A percentile compares a stretch with the other conserved stretches of the same genome.
phyloP scores from a whole-genome alignment of 2,888 invertebrate genomes.

The Lithophane leautieri region DNA sequence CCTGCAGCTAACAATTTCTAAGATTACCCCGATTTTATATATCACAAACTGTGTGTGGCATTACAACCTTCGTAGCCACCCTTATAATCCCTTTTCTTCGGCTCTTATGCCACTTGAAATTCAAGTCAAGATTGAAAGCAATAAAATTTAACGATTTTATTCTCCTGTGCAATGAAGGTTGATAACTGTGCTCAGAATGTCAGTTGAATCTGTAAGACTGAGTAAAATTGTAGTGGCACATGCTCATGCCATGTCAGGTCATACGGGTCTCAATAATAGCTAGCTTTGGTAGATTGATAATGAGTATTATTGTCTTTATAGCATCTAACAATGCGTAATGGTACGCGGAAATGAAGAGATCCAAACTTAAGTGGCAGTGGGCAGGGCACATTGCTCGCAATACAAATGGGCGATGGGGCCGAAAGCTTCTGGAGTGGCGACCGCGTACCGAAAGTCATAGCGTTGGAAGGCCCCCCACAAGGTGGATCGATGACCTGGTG shows the following conservation, averaged over 20 bases:
- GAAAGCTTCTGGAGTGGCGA: too few species aligned
- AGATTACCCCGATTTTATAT: constrained; percentile 20
- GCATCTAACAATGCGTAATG: too few species aligned
- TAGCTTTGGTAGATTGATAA: too few species aligned
- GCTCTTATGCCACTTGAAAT: constrained; percentile 51
- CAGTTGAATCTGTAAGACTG: constrained; percentile 25
- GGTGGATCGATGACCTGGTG: too few species aligned
- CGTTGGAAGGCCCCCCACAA: too few species aligned
- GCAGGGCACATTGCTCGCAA: too few species aligned
- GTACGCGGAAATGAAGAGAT: too few species aligned
- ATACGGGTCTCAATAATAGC: neutral
- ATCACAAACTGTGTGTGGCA: constrained; percentile 31
- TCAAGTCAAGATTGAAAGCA: constrained; percentile 51
- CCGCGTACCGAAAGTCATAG: too few species aligned
- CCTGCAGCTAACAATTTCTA: neutral
- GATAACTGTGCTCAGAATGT: constrained; percentile 42
- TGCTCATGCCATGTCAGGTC: neutral
- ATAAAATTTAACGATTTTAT: constrained; percentile 63
- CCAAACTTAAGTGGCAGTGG: too few species aligned
- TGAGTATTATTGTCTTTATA: too few species aligned
- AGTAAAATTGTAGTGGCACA: constrained; percentile 25
- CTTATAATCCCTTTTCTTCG: constrained; percentile 45
- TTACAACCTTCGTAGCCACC: constrained; percentile 16
- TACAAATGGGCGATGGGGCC: too few species aligned
- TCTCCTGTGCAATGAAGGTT: constrained; percentile 43